Base-by-base conservation (phyloP, 1,140 invertebrate species). In the Sesamia nonagrioides region DNA sequence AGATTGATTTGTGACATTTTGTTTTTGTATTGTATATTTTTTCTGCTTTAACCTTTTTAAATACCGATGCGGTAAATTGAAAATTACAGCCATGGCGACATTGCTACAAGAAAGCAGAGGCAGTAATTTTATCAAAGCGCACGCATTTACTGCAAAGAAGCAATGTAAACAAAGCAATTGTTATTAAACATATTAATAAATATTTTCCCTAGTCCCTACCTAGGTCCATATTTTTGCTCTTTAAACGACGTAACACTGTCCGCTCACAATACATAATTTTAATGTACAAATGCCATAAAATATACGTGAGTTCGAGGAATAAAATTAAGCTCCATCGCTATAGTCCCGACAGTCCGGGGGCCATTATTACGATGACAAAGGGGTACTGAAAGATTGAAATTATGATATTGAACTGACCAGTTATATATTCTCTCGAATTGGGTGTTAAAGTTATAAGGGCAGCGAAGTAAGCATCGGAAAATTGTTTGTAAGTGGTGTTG, bases 271-370 rank as follows among this genome's bases (percentile, higher is more conserved):
- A 66, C n/a, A n/a, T n/a, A n/a, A n/a, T 66, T 66, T 45, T 42
- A 40, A 37, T 45, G 61, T 66, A 17, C n/a, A 27, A 27, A 66
- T 18, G 33, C 61, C 61, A 66, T 66, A 66, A 66, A 66, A 42
- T 35, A 21, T 66, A 45, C 27, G 33, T 42, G 37, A 35, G 37
- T 42, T 37, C 40, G 58, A 35, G n/a, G 61, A 66, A 66, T 66
- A 66, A 42, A 66, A 66, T 66, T 66, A 66, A 66, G 61, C 61
- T 40, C 37, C 61, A 45, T 21, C 61, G 61, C 42, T 66, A 66
- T 45, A 66, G 61, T 35, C 61, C 40, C 13, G 15, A 5, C 45
- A n/a, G 45, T 50, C 45, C 45, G 13, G 35, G 45, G 37, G 61
- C 61, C 40, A 66, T 66, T 66, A 66, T 17, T 15, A 37, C n/a